Conservation (phyloP, 2,797 vertebrate species). For the Carcharodon carcharias region DNA sequence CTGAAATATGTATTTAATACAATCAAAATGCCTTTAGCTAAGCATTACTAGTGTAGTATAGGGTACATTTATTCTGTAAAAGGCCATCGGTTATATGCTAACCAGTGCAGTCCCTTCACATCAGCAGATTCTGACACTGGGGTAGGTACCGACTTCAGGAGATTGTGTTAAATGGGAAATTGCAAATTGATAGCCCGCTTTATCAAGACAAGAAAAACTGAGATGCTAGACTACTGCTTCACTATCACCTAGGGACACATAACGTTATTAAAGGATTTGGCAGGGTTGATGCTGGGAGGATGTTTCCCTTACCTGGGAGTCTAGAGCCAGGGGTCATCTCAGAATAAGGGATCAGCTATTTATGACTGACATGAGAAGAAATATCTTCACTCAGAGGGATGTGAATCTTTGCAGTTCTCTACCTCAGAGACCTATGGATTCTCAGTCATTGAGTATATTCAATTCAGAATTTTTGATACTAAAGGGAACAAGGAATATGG, state of each 20-base stretch:
- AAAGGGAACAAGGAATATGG: too few species aligned
- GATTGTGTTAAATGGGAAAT: not conserved
- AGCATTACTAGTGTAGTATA: not conserved
- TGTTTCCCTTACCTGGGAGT: not conserved
- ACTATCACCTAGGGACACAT: not conserved
- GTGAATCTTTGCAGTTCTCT: too few species aligned
- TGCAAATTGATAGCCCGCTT: not conserved
- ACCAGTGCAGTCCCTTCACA: not conserved
- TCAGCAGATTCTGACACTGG: not conserved
- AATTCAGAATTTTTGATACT: too few species aligned
- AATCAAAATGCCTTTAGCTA: not conserved
- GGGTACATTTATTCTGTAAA: not conserved
- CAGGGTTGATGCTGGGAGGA: not conserved
- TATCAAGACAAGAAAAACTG: not conserved
- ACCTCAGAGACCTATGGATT: too few species aligned
- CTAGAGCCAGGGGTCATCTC: not conserved
- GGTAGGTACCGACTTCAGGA: too few species aligned
- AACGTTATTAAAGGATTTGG: not conserved
- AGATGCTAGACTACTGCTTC: not conserved
- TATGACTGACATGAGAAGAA: too few species aligned
- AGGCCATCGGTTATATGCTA: not conserved
- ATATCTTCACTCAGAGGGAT: too few species aligned
- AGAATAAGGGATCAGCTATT: not conserved
- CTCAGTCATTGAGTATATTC: too few species aligned
- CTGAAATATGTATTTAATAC: not conserved